Base-by-base conservation (phyloP, 1,140 invertebrate species). In the Tetragonula clypearis region DNA sequence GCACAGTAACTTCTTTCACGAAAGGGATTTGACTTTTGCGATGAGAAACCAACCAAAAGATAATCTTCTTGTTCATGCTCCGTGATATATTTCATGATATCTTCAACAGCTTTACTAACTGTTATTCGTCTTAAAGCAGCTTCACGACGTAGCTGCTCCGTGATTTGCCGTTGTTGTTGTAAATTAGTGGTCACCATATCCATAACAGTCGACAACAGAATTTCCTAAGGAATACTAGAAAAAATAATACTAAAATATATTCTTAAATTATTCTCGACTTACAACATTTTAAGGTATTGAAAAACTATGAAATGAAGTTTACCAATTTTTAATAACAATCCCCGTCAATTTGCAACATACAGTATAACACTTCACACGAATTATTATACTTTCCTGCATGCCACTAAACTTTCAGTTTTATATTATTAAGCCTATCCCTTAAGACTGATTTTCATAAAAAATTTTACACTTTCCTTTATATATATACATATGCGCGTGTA, bases 21-120 rank as follows among this genome's bases (percentile, higher is more conserved):
- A 96, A 99, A 99, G 56, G 99, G 99, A 96, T 99, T 99, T 15
- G 99, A 98, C 94, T 99, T 99, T 93, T 99, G 98, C 85, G 98
- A 98, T 80, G 98, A 97, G 95, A 99, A 99, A 8, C 98, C 99
- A 91, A 98, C 97, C 81, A 99, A 96, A n/a, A 99, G 96, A 92
- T 97, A 99, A 95, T 99, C 99, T 92, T 99, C 98, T 91, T 98
- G 97, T 93, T 98, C 97, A 92, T 99, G 98, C 92, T 99, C 98
- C 58, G 97, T 96, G 83, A 99, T 98, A 92, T 97, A 99, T 93
- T 98, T 98, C 94, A 98, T 97, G 86, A 99, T 98, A 91, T 99
- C 98, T 87, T 98, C 97, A 79, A 99, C 97, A 56, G 98, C 98
- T 92, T 98, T 97, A 23, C 98, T 99, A 3, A 97, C 97, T 66